phyloP scores from a whole-genome alignment of 2,797 vertebrate genomes.

The Ctenopoma multispine region DNA sequence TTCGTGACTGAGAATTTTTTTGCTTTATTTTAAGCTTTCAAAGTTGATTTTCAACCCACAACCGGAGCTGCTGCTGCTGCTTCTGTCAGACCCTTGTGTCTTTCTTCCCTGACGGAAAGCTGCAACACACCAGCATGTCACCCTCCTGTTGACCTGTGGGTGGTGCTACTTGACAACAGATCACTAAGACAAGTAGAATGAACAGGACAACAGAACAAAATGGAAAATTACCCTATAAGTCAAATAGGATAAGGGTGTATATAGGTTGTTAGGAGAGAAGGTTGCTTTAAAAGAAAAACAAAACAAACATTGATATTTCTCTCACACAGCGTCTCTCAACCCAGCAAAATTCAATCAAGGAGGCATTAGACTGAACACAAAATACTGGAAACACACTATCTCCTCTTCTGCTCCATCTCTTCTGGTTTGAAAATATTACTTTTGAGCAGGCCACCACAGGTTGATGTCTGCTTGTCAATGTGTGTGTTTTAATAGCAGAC shows the following conservation, averaged over 20 bases:
- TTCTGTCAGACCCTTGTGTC: conserved; percentile 21
- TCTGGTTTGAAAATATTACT: conserved; percentile 1
- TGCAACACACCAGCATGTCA: conserved; percentile 66
- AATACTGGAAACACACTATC: conserved; percentile 12
- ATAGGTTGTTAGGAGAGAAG: not conserved
- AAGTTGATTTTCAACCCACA: conserved; percentile 26
- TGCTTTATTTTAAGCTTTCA: conserved; percentile 47
- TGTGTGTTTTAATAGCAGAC: not conserved
- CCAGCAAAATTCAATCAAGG: not conserved
- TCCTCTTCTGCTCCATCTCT: not conserved
- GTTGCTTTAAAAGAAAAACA: not conserved
- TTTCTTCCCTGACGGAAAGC: conserved; percentile 22
- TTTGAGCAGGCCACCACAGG: not conserved
- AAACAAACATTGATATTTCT: not conserved
- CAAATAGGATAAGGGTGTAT: not conserved
- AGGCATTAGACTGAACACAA: conserved; percentile 9
- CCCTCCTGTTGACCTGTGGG: conserved; percentile 90
- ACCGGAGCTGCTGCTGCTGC: conserved; percentile 16
- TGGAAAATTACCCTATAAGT: not conserved
- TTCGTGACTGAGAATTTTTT: conserved; percentile 36
- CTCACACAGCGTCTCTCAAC: not conserved
- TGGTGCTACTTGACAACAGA: conserved; percentile 93
- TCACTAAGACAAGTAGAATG: conserved; percentile 40
- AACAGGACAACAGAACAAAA: conserved; percentile 5
- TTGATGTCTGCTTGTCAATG: conserved; percentile 1